A percentile compares a stretch with the other conserved stretches of the same genome.
Conservation (phyloP, 2,888 invertebrate genomes). For the Melinopterus prodromus region DNA sequence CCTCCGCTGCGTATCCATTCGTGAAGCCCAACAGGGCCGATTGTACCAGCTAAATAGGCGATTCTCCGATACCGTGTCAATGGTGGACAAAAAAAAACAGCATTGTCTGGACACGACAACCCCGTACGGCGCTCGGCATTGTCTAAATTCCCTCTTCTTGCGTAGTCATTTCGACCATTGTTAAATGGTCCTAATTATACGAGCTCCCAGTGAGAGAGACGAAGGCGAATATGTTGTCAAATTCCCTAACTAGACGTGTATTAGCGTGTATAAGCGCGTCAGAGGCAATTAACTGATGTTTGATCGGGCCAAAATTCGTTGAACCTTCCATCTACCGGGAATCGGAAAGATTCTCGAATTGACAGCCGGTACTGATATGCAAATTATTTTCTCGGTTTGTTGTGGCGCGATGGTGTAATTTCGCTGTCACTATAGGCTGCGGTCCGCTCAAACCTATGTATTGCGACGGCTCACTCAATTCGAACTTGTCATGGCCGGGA, state of each 20-base stretch:
- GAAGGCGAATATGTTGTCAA: slow-evolving; percentile 37
- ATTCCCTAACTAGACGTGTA: slow-evolving; percentile 34
- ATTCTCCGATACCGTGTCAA: background rate
- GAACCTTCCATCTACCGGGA: background rate
- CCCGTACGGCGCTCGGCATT: background rate
- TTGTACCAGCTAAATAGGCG: background rate
- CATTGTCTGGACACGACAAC: background rate
- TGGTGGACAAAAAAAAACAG: background rate
- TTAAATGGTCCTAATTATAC: slow-evolving; percentile 11
- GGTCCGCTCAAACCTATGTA: too few relatives aligned
- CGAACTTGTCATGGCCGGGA: background rate
- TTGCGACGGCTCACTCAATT: background rate
- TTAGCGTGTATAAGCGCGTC: slow-evolving; percentile 6
- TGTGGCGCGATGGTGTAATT: background rate
- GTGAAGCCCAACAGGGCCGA: background rate
- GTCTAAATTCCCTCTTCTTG: slow-evolving; percentile 21
- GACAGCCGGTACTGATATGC: slow-evolving; percentile 4
- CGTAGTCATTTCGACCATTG: slow-evolving; percentile 25
- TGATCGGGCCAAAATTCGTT: slow-evolving; percentile 4
- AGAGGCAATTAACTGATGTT: slow-evolving; percentile 15
- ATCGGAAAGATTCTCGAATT: background rate
- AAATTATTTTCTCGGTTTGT: background rate
- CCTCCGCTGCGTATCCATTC: background rate
- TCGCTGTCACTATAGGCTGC: background rate
- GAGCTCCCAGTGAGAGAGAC: slow-evolving; percentile 7